Evolutionary conservation across 2,888 invertebrate genomes (phyloP).

Genomic region (Idaea straminata): DNA sequence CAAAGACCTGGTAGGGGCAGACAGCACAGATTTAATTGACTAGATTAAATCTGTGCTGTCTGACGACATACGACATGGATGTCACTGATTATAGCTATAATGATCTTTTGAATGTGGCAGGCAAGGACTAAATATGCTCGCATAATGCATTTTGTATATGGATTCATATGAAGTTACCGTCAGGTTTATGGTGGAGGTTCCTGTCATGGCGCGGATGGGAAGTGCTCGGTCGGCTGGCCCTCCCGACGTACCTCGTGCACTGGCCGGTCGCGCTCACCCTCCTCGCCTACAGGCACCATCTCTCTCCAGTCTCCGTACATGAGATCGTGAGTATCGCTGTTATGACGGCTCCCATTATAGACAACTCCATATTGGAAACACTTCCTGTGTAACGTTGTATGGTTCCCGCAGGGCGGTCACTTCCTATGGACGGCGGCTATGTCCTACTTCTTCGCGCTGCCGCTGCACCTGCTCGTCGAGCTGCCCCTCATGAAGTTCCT

Average conservation of each 20-base stretch:
- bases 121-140: too few species aligned
- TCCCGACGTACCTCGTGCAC: constrained; percentile 50
- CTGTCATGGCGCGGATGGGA: constrained; percentile 55
- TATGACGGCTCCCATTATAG: too few species aligned
- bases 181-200: constrained; percentile 46
- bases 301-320: constrained; percentile 29
- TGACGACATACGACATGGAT: too few species aligned
- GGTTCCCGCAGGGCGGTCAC: constrained; percentile 41
- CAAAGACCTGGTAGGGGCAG: too few species aligned
- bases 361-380: too few species aligned
- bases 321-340: constrained; percentile 42
- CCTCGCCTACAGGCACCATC: constrained; percentile 31
- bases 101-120: too few species aligned
- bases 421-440: constrained; percentile 40
- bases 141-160: too few species aligned
- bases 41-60: too few species aligned
- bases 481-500: constrained; percentile 44
- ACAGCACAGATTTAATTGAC: too few species aligned
- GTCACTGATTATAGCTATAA: too few species aligned
- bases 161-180: not conserved
- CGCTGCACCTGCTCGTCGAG: constrained; percentile 47
- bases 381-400: not conserved
- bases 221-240: constrained; percentile 51
- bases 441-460: constrained; percentile 43
- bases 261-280: constrained; percentile 43